phyloP scores from a whole-genome alignment of 2,797 vertebrate species.

The Oreortyx pictus region DNA sequence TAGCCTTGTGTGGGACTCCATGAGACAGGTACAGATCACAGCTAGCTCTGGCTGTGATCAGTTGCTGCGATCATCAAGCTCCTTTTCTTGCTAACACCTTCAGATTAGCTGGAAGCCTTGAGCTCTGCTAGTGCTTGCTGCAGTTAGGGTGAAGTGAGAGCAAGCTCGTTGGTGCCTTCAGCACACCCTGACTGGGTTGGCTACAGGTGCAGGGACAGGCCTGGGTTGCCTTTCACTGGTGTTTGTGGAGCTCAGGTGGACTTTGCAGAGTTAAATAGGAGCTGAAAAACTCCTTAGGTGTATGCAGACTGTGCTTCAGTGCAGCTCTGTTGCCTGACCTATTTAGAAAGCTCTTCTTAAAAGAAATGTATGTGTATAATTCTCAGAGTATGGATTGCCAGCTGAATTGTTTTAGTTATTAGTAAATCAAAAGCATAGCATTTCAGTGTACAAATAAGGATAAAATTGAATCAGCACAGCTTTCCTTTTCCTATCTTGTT shows the following conservation, averaged over 20 bases:
- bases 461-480: background rate
- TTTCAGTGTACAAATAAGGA: background rate
- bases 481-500: background rate
- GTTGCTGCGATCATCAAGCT: background rate
- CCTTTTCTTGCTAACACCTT: background rate
- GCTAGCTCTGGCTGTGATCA: background rate
- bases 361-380: background rate
- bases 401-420: background rate
- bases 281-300: conserved; percentile 17
- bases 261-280: conserved; percentile 2
- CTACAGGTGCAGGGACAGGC: background rate
- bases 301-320: background rate
- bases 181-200: background rate
- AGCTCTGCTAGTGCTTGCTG: background rate
- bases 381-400: background rate
- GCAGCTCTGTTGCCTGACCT: conserved; percentile 6
- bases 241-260: background rate
- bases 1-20: rapidly evolving
- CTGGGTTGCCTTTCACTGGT: background rate
- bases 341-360: background rate
- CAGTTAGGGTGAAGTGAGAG: rapidly evolving
- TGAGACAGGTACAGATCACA: background rate
- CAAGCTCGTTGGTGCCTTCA: background rate
- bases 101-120: background rate
- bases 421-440: conserved; percentile 6